Evolutionary conservation across 37 sponge, comb jelly and placozoan species (phyloP).

Genomic region (Cliona cf. orientalis): DNA sequence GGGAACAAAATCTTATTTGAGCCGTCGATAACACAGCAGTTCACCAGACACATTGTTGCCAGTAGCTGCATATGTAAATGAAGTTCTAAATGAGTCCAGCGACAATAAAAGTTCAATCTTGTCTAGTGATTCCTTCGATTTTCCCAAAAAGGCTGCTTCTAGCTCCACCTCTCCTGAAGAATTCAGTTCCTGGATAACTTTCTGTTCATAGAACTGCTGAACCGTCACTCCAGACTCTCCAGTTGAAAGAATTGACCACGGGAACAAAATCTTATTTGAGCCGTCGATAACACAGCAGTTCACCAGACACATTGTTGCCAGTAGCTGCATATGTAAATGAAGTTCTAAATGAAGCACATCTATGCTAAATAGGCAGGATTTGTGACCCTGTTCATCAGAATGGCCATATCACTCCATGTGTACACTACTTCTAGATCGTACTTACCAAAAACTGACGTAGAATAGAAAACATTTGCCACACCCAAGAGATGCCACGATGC

Average conservation of each 20-base stretch:
- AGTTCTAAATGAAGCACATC: slow-evolving; percentile 15
- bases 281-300: slow-evolving; percentile 20
- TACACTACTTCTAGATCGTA: neutral
- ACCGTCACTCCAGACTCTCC: slow-evolving; percentile 19
- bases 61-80: slow-evolving; percentile 1
- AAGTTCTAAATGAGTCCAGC: neutral
- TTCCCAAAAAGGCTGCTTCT: slow-evolving; percentile 4
- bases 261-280: slow-evolving; percentile 10
- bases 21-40: slow-evolving; percentile 13
- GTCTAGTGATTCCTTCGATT: neutral
- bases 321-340: neutral
- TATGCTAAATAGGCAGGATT: neutral
- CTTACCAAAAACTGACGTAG: neutral
- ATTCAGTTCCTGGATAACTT: neutral
- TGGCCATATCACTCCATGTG: no score
- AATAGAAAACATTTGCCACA: neutral
- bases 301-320: slow-evolving; percentile 24
- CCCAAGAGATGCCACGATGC: no score
- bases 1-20: slow-evolving; percentile 17
- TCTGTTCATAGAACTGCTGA: slow-evolving; percentile 19
- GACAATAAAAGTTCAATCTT: neutral
- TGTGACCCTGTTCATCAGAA: neutral
- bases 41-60: slow-evolving; percentile 26
- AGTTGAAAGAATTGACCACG: slow-evolving; percentile 16
- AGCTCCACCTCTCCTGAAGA: neutral